Evolutionary conservation across 1,140 invertebrate genomes (phyloP), one percentile per base, ranked within the genome.

Genomic region (Anastrepha obliqua): DNA sequence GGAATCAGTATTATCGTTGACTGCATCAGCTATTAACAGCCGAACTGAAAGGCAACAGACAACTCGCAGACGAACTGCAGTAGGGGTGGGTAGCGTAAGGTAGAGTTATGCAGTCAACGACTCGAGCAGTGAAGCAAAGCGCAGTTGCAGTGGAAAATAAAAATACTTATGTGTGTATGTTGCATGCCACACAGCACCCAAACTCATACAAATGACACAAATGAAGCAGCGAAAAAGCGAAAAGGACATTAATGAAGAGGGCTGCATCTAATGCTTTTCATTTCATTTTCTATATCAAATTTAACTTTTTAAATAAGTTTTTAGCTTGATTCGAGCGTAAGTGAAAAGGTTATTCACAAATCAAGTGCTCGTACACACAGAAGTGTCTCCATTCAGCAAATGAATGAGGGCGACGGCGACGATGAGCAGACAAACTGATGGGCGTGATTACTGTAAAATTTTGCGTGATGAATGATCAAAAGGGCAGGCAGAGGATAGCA

Each of bases 171-270:
- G 51, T 62, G 15, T 62, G 13, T 17, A 15, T 17, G 64, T 39
- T 51, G n/a, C 42, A 74, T 4, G 70, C 70, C 42, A 44, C 44
- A 17, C 42, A 44, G 39, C 29, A 44, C 42, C 44, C 17, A 51
- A 29, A 29, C 42, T 7, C 74, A 15, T 42, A 81, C 74, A 55
- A 81, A 81, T 74, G 67, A 17, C 74, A 47, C 17, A 81, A 20
- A 81, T 20, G 44, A 29, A 29, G 60, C n/a, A 62, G 60, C 13
- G n/a, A 17, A 81, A 55, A 55, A 81, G 44, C 74, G 44, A 81
- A 81, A 81, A 81, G 74, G 74, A 81, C 74, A 81, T 81, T 81
- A 81, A 81, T 81, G 47, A 81, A 81, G 74, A 29, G 74, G 44
- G 55, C 55, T 81, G 9, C 2, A 11, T 15, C 2, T 81, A 55